phyloP scores from a whole-genome alignment of 2,888 invertebrate genomes.

The Euclidia mi region DNA sequence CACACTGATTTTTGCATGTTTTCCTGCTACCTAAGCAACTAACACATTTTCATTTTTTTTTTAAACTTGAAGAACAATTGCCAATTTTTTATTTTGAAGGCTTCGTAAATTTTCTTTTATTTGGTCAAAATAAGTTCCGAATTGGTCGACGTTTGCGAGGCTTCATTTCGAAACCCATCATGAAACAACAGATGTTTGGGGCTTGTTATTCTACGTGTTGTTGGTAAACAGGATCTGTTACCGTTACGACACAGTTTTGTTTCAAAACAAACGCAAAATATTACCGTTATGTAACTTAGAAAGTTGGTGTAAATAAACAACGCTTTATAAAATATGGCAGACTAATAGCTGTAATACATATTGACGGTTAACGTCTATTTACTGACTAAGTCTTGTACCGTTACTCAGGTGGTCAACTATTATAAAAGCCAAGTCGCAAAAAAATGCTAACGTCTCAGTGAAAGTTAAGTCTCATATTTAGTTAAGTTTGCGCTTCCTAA shows the following conservation, averaged over 20 bases:
- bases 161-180: conserved; percentile 29
- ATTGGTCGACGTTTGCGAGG: conserved; percentile 23
- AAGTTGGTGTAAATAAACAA: conserved; percentile 62
- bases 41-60: too few relatives aligned
- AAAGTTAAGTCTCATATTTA: neutral
- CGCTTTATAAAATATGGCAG: conserved; percentile 15
- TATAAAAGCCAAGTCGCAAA: conserved; percentile 1
- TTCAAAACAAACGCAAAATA: conserved; percentile 72
- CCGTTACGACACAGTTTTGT: conserved; percentile 68
- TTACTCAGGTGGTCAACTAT: conserved; percentile 5
- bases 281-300: conserved; percentile 72
- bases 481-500: neutral
- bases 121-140: conserved; percentile 19
- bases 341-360: conserved; percentile 13
- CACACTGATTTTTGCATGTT: neutral
- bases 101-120: neutral
- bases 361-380: neutral
- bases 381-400: conserved; percentile 10
- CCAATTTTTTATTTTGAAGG: too few relatives aligned
- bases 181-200: conserved; percentile 13
- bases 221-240: conserved; percentile 57
- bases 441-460: neutral
- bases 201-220: conserved; percentile 45
- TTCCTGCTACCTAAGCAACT: neutral
- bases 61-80: too few relatives aligned